Percentiles rank a stretch among this genome's conserved stretches.
These are phyloP conservation scores for Papilio xuthus DNA, from an alignment of 1,140 invertebrate genomes.

Conservation along the genomic window DNA sequence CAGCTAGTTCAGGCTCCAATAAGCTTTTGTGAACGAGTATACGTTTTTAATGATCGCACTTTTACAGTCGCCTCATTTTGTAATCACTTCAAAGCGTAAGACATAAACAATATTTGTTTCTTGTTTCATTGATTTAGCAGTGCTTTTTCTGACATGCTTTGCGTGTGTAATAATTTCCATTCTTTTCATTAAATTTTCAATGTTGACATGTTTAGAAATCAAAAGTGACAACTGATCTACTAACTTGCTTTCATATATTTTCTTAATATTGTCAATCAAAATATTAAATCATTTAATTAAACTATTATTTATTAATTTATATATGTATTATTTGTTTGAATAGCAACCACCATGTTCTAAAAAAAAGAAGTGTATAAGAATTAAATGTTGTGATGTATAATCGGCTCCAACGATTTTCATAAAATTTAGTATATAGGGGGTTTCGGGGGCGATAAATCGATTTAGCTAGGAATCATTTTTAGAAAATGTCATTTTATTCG, in stretches of 20 bases:
- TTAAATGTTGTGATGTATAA: too few relatives aligned
- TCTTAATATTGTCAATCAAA: too few relatives aligned
- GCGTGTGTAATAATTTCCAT: background rate
- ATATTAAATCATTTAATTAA: too few relatives aligned
- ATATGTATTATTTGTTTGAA: too few relatives aligned
- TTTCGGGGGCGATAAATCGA: too few relatives aligned
- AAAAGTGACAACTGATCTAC: background rate
- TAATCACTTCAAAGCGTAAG: slow-evolving; percentile 24
- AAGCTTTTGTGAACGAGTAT: slow-evolving; percentile 7
- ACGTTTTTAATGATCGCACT: slow-evolving; percentile 21
- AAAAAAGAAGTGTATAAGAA: too few relatives aligned
- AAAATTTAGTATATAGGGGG: too few relatives aligned
- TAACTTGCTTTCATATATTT: background rate
- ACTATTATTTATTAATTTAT: too few relatives aligned
- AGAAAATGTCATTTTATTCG: too few relatives aligned
- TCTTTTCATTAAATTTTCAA: background rate
- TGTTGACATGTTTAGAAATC: background rate
- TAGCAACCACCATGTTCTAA: too few relatives aligned
- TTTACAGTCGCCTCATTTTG: slow-evolving; percentile 20
- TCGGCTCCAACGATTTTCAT: too few relatives aligned
- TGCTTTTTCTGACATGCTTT: background rate
- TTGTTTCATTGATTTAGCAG: background rate
- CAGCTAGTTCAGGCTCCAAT: slow-evolving; percentile 21
- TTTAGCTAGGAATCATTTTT: too few relatives aligned
- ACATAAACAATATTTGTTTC: slow-evolving; percentile 1